A percentile compares a stretch with the other conserved stretches of the same genome.
phyloP scores from a whole-genome alignment of 2,113 vertebrate species.

The Turnix velox region DNA sequence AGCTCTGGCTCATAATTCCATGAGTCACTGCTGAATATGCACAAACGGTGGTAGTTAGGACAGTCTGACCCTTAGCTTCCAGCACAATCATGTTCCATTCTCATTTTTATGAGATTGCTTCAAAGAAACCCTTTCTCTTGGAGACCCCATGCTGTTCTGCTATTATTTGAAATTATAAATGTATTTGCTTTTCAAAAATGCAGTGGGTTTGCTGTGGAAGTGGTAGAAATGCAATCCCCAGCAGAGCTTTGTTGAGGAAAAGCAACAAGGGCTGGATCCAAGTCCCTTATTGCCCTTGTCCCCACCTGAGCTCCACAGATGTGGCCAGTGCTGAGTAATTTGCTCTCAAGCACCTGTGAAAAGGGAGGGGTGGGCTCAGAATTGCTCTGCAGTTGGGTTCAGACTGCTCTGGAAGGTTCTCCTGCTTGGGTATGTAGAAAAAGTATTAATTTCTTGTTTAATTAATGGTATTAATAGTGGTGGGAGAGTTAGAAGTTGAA shows the following conservation, averaged over 20 bases:
- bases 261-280: accelerated
- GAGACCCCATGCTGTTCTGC: background rate
- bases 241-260: background rate
- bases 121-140: background rate
- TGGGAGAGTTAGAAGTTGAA: background rate
- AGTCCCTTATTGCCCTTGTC: background rate
- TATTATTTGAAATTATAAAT: background rate
- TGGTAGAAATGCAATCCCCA: background rate
- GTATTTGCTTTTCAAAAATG: background rate
- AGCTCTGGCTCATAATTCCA: conserved; percentile 8
- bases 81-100: background rate
- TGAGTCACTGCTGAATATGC: conserved; percentile 51
- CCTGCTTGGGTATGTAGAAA: background rate
- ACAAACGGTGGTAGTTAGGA: background rate
- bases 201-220: background rate
- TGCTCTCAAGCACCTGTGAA: background rate
- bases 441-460: background rate
- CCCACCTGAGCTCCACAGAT: background rate
- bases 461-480: background rate
- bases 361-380: background rate
- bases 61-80: conserved; percentile 29
- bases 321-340: background rate
- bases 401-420: background rate
- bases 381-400: accelerated
- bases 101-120: background rate